phyloP scores from a whole-genome alignment of 2,888 invertebrate genomes.

The Itoplectis maculator region DNA sequence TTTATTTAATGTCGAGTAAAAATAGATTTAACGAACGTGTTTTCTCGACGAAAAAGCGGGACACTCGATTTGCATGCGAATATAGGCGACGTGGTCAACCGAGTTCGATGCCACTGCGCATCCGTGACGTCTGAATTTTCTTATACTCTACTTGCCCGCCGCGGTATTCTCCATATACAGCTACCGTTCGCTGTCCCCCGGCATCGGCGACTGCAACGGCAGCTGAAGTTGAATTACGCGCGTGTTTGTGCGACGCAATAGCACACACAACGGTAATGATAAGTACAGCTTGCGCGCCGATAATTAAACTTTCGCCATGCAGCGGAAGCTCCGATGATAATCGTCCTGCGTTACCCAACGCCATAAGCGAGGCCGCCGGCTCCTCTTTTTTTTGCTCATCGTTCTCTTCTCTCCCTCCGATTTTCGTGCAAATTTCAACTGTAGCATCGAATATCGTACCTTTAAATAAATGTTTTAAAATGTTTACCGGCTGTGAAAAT shows the following conservation, averaged over 20 bases:
- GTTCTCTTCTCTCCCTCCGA: neutral
- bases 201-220: conserved; percentile 12
- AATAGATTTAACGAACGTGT: no score
- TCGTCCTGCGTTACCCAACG: conserved; percentile 59
- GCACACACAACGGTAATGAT: conserved; percentile 23
- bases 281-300: conserved; percentile 16
- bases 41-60: conserved; percentile 39
- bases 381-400: conserved; percentile 1
- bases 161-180: neutral
- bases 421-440: neutral
- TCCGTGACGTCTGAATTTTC: conserved; percentile 33
- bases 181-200: conserved; percentile 7
- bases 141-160: neutral
- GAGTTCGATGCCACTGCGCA: conserved; percentile 41
- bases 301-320: conserved; percentile 67
- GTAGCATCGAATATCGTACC: neutral
- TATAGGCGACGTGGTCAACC: conserved; percentile 60
- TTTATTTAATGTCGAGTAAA: no score
- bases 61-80: conserved; percentile 61
- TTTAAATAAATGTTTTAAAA: neutral
- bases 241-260: conserved; percentile 7
- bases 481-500: conserved; percentile 13
- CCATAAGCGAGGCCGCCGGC: neutral
- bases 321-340: conserved; percentile 56
- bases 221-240: conserved; percentile 17